Evolutionary conservation across 2,113 vertebrate genomes (phyloP), one percentile per base, ranked within the genome.

Genomic region (Podarcis cretensis): DNA sequence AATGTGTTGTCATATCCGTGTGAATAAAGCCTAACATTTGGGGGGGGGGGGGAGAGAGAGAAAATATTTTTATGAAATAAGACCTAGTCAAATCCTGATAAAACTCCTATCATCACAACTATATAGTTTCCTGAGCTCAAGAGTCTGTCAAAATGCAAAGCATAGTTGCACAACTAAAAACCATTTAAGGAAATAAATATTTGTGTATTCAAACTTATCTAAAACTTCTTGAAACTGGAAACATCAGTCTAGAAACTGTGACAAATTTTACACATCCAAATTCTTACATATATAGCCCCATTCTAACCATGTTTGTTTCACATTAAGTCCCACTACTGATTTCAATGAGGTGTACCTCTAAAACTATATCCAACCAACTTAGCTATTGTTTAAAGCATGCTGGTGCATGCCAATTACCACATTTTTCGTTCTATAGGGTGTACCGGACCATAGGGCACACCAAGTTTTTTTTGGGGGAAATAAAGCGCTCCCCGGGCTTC

Each of bases 1-100:
- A 94, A 75, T 95, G 96, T 71, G 96, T 96, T 0, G 98, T 99
- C 99, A 99, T 99, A 94, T 99, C 97, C 5, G 98, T 99, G 76
- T 54, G 97, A 94, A 99, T 94, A 90, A 98, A 98, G 40, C 98
- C 99, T 99, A 95, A 27, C 91, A 95, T 5, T 63, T 20, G 18
- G 59, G 89, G 9, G 84, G 93, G 37, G 23, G 92, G 94, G 96
- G 35, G 40, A 40, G 37, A 37, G 0, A 74, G 23, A n/a, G 25
- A 18, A 18, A 21, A 89, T 4, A 3, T 9, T 63, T 74, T 77
- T 59, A 79, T 20, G 5, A 83, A 89, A 89, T 76, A 3, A 66
- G 13, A 86, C 87, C 10, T 30, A 89, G 9, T 0, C 35, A 1
- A 88, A 90, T 37, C 43, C 20, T 9, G 63, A 54, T 7, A 0